Percentiles rank a stretch among this genome's conserved stretches.
Conservation (phyloP, 2,888 invertebrate species). For the Sympetrum striolatum region DNA sequence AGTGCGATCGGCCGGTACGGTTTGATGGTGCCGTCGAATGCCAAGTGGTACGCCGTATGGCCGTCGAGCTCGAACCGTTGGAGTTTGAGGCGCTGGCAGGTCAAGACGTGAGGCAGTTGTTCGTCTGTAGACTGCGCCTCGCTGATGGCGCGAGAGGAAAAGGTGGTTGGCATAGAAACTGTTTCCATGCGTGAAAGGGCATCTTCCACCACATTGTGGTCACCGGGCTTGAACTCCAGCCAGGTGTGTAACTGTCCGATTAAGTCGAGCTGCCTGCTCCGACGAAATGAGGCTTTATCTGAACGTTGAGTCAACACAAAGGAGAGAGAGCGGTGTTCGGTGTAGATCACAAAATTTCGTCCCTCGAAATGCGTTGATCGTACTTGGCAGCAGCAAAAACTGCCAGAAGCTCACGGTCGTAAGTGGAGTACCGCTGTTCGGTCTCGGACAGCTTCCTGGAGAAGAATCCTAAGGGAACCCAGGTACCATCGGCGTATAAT, state of each 20-base stretch:
- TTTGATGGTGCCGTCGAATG: background rate
- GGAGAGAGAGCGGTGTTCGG: constrained; percentile 16
- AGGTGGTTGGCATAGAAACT: background rate
- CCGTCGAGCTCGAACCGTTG: background rate
- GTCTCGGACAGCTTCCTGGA: too few species aligned
- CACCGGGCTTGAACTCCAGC: constrained; percentile 46
- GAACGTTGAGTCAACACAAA: constrained; percentile 40
- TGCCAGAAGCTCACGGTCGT: too few species aligned
- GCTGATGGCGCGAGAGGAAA: background rate
- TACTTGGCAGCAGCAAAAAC: too few species aligned
- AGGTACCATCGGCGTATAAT: too few species aligned
- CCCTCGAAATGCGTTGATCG: too few species aligned
- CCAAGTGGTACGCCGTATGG: background rate
- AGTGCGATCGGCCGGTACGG: too few species aligned
- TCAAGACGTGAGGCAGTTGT: background rate
- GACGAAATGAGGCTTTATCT: constrained; percentile 46
- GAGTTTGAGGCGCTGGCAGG: background rate
- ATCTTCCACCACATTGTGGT: background rate
- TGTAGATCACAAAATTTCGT: too few species aligned
- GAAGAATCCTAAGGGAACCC: too few species aligned
- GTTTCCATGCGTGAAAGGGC: background rate
- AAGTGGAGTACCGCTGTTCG: too few species aligned
- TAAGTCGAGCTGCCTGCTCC: constrained; percentile 47
- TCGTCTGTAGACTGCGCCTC: background rate
- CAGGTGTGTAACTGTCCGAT: constrained; percentile 48